A percentile compares a stretch with the other conserved stretches of the same genome.
These are phyloP conservation scores for Poliocrania exsul DNA, from an alignment of 2,797 vertebrate species.

Conservation along the genomic window DNA sequence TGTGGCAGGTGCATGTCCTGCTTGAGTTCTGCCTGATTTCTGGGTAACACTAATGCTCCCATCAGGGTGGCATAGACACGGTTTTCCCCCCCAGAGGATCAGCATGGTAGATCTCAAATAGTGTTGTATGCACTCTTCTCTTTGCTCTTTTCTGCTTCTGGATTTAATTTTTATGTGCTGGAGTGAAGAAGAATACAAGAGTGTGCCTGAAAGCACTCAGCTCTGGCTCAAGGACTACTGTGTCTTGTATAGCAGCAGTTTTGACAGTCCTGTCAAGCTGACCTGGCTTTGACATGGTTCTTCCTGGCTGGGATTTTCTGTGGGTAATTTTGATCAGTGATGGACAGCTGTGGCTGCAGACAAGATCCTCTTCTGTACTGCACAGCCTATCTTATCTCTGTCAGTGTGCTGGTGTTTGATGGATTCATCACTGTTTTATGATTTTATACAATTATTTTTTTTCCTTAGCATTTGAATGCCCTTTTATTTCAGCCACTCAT, in stretches of 20 bases:
- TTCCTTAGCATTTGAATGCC: conserved; percentile 15
- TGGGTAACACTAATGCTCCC: not conserved
- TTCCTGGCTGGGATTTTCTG: not conserved
- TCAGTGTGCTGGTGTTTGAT: not conserved
- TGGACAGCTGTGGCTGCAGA: not conserved
- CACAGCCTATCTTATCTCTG: not conserved
- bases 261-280: not conserved
- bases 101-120: not conserved
- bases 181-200: not conserved
- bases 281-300: not conserved
- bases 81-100: not conserved
- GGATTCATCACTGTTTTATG: not conserved
- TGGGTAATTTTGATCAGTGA: not conserved
- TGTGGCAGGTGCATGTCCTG: not conserved
- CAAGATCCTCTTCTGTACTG: not conserved
- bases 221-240: not conserved
- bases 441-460: conserved; percentile 14
- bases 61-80: not conserved
- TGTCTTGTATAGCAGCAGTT: not conserved
- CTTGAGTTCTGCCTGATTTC: not conserved
- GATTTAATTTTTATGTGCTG: not conserved
- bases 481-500: conserved; percentile 1
- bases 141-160: not conserved
- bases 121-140: not conserved
- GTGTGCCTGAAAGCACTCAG: not conserved